These are phyloP conservation scores for Siderastrea radians DNA, from an alignment of 92 coral and sea anemone genomes.

Conservation along the genomic window DNA sequence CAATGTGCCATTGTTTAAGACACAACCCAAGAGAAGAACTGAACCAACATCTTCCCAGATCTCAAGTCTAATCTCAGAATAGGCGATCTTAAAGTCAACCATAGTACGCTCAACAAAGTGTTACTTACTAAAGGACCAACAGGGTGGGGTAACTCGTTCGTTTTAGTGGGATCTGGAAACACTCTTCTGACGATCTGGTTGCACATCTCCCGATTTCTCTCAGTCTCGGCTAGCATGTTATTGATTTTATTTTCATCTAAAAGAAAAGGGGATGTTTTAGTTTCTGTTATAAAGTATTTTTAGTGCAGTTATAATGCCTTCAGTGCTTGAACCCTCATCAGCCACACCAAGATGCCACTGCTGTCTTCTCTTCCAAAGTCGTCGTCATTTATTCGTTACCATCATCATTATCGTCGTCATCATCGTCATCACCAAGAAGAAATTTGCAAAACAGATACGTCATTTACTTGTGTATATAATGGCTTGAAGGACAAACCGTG, in stretches of 20 bases:
- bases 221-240: constrained; percentile 35
- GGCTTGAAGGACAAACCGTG: too few relatives aligned
- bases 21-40: too few relatives aligned
- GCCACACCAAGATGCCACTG: background rate
- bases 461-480: background rate
- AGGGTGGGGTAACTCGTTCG: background rate
- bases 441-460: background rate
- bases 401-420: background rate
- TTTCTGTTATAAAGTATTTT: background rate
- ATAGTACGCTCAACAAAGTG: background rate
- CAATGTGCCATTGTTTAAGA: too few relatives aligned
- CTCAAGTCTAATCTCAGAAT: background rate
- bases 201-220: constrained; percentile 46
- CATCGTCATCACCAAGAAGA: background rate
- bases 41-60: too few relatives aligned
- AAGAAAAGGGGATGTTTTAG: background rate
- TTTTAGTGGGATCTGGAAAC: constrained; percentile 18
- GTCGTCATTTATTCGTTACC: background rate
- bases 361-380: too few relatives aligned
- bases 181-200: constrained; percentile 48
- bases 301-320: too few relatives aligned
- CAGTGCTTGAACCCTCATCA: background rate
- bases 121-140: constrained; percentile 28
- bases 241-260: constrained; percentile 42
- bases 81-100: background rate